A percentile compares a stretch with the other conserved stretches of the same genome.
phyloP scores from a whole-genome alignment of 2,888 invertebrate species.

The Melanostoma scalare region DNA sequence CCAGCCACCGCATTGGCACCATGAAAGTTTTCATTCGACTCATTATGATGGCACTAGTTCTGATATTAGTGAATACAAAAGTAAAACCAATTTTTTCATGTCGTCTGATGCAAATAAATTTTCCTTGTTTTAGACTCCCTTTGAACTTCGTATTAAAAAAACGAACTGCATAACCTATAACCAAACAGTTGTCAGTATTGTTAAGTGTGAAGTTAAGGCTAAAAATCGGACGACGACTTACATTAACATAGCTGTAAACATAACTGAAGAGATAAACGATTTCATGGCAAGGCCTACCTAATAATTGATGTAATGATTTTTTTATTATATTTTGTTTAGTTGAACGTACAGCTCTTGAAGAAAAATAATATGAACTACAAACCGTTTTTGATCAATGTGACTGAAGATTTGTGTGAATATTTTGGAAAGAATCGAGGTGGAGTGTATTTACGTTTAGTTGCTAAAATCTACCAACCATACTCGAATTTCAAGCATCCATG shows the following conservation, averaged over 20 bases:
- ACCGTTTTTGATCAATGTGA: constrained; percentile 24
- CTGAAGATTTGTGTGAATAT: constrained; percentile 33
- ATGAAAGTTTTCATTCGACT: no score
- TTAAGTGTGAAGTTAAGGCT: constrained; percentile 15
- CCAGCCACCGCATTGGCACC: no score
- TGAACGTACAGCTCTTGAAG: constrained; percentile 20
- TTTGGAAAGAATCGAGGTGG: constrained; percentile 29
- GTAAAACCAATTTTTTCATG: no score
- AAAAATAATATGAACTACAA: constrained; percentile 2
- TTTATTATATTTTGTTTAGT: neutral
- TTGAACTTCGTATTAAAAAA: neutral
- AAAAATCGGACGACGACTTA: constrained; percentile 29
- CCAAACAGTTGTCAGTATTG: constrained; percentile 1
- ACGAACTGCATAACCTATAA: constrained; percentile 18
- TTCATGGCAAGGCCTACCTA: constrained; percentile 22
- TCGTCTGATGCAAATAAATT: no score
- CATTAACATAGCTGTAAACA: constrained; percentile 24
- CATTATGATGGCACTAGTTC: no score
- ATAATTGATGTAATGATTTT: neutral
- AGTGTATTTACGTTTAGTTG: constrained; percentile 8
- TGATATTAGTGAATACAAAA: no score
- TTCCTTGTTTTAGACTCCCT: neutral
- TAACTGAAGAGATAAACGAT: constrained; percentile 5
- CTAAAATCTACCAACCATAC: constrained; percentile 23
- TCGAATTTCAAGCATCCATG: constrained; percentile 49